These are phyloP conservation scores for Paratrypauchen microcephalus DNA, from an alignment of 2,797 vertebrate species.

Conservation along the genomic window DNA sequence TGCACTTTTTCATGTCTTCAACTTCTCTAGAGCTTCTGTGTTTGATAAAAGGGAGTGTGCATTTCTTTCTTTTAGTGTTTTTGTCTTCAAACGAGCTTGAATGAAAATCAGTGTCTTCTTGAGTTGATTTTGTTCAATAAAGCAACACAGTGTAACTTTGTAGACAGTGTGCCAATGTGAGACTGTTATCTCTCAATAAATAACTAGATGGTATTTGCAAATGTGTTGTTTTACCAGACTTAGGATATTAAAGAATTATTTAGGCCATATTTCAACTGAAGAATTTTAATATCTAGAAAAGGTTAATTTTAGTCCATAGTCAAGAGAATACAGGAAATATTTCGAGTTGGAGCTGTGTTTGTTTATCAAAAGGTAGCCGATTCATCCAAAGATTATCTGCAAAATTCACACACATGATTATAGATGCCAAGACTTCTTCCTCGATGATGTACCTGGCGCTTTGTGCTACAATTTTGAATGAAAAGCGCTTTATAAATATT, in stretches of 20 bases:
- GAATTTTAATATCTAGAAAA: not conserved
- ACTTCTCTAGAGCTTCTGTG: constrained; percentile 48
- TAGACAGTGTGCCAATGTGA: constrained; percentile 1
- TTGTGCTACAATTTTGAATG: too few relatives aligned
- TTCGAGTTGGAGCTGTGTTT: not conserved
- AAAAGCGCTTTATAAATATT: too few relatives aligned
- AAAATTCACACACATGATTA: too few relatives aligned
- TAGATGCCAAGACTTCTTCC: too few relatives aligned
- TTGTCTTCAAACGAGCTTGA: constrained; percentile 35
- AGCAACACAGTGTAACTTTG: constrained; percentile 1
- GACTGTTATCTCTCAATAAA: constrained; percentile 7
- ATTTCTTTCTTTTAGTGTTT: constrained; percentile 49
- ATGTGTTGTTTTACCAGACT: not conserved
- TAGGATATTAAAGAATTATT: not conserved
- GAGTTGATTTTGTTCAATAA: constrained; percentile 27
- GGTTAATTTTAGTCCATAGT: not conserved
- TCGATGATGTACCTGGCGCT: too few relatives aligned
- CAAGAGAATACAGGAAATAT: not conserved
- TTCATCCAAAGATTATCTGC: too few relatives aligned
- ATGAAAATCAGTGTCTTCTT: constrained; percentile 39
- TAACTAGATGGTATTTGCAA: not conserved
- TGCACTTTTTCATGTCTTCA: constrained; percentile 46
- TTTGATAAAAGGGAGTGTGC: constrained; percentile 48
- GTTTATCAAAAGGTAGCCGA: too few relatives aligned
- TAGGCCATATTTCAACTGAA: not conserved